A percentile compares a stretch with the other conserved stretches of the same genome.
phyloP scores from a whole-genome alignment of 2,888 invertebrate genomes.

The Podotricha telesiphe region DNA sequence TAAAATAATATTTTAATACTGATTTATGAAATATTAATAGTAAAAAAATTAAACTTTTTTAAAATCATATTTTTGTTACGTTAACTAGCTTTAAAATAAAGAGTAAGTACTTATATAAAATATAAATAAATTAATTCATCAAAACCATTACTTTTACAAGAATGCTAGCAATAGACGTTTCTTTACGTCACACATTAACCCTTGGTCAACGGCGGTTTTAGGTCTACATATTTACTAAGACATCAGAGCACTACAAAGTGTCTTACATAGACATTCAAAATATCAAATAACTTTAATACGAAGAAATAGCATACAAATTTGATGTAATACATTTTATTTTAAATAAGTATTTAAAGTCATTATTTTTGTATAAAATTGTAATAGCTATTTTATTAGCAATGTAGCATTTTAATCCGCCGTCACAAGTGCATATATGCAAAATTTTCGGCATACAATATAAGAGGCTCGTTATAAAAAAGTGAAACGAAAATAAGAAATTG shows the following conservation, averaged over 20 bases:
- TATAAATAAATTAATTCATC: no score
- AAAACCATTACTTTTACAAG: no score
- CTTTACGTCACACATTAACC: no score
- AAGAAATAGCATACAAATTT: neutral
- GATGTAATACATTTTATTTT: neutral
- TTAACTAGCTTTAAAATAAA: neutral
- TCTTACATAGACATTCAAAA: no score
- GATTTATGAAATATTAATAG: neutral
- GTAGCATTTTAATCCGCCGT: slow-evolving; percentile 1
- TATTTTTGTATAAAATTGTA: neutral
- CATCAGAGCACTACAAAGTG: no score
- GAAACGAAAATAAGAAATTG: no score
- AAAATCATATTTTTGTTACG: neutral
- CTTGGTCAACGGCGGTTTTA: no score
- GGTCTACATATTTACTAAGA: no score
- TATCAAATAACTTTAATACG: no score
- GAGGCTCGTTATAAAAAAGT: neutral
- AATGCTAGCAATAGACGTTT: no score
- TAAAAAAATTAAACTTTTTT: no score
- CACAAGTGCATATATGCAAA: slow-evolving; percentile 4
- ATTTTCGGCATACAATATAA: neutral
- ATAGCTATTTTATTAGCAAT: neutral
- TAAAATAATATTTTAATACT: neutral
- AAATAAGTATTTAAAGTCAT: neutral
- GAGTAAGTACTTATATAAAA: no score